Evolutionary conservation across 2,888 invertebrate genomes (phyloP), one percentile per base, ranked within the genome.

Genomic region (Campoplex capitator): DNA sequence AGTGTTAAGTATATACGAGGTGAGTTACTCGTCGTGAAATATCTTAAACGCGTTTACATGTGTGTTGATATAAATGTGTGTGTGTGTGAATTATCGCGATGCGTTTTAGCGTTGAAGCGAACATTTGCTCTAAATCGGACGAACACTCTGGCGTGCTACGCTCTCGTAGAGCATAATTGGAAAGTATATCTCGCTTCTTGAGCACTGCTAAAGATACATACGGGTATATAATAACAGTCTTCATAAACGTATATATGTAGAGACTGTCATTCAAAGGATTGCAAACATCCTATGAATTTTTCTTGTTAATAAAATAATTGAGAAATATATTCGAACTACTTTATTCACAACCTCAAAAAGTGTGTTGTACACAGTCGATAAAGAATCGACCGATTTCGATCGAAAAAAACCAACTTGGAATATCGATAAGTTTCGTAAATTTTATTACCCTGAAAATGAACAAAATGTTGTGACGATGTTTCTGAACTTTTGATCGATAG

Each of bases 131-230:
- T 67, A 83, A 86, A 86, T 86, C 80, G 83, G 62, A 35, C 38
- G n/a, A 54, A 83, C 80, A 65, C 67, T 56, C 62, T 56, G 56
- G 48, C 45, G 28, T 75, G 80, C 76, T 58, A 77, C 86, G 83
- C 86, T 83, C 86, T 87, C 84, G 83, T 80, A 76, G 73, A 84
- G 84, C 62, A 84, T 87, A 87, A 87, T 84, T 87, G 86, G 86
- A 87, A 87, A 87, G 86, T 87, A 84, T 74, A 84, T 86, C 80
- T 81, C 81, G 77, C 77, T 80, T 48, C 62, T 58, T 79, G 83
- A 68, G 54, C 74, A 56, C 74, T 48, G 35, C 62, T 54, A 42
- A 75, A 80, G 48, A 76, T 71, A 75, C 62, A 71, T 68, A n/a
- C 32, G n/a, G 62, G 62, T 51, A 71, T 73, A 28, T 65, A 18